Evolutionary conservation across 64 coral and sea anemone genomes (phyloP).

Genomic region (Dendrophyllia cribrosa): DNA sequence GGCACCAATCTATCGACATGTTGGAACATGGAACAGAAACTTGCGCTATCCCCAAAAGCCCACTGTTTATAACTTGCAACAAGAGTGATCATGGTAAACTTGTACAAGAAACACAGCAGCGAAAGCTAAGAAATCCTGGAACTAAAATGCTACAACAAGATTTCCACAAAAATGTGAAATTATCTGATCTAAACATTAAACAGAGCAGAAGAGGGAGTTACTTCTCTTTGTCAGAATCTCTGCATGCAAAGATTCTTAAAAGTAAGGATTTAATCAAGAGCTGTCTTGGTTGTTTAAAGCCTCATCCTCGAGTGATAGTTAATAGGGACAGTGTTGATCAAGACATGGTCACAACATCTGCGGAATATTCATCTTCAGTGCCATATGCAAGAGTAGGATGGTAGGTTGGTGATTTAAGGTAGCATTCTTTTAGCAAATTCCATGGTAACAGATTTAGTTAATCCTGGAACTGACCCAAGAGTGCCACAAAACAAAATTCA

Average conservation of each 20-base stretch:
- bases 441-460: no score
- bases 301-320: not conserved
- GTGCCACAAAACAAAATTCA: no score
- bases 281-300: not conserved
- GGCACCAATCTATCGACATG: conserved; percentile 91
- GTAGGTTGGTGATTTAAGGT: conserved; percentile 1
- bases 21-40: conserved; percentile 87
- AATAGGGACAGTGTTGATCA: not conserved
- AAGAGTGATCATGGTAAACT: conserved; percentile 20
- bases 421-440: no score
- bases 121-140: conserved; percentile 62
- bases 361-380: conserved; percentile 48
- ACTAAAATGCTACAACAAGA: not conserved
- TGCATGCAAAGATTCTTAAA: not conserved
- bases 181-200: conserved; percentile 22
- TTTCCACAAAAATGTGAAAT: not conserved
- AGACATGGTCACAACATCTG: not conserved
- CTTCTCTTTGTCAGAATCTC: conserved; percentile 25
- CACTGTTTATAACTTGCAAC: conserved; percentile 91
- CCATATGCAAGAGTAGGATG: conserved; percentile 77
- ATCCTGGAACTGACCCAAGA: no score
- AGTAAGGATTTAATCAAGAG: not conserved
- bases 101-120: not conserved
- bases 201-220: conserved; percentile 13
- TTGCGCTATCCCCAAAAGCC: conserved; percentile 78